Percentiles rank a stretch among this genome's conserved stretches.
phyloP scores from a whole-genome alignment of 2,888 invertebrate genomes.

The Biston stratarius region DNA sequence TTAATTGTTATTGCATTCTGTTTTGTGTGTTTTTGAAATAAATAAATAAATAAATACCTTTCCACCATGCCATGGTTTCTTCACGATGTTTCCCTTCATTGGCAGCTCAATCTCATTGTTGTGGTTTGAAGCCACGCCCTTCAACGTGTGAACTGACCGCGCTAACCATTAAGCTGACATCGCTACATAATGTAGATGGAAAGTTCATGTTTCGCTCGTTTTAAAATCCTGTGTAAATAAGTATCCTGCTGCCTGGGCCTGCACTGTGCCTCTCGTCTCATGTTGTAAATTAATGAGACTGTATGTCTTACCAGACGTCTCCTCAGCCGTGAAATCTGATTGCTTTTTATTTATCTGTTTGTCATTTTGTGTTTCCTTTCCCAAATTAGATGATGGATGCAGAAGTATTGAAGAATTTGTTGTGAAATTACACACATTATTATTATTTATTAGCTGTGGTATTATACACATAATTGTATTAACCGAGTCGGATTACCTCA shows the following conservation, averaged over 20 bases:
- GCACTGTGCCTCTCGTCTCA: slow-evolving; percentile 41
- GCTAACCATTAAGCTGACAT: no score
- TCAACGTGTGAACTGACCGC: no score
- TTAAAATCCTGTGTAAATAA: background rate
- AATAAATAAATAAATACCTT: no score
- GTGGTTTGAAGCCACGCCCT: no score
- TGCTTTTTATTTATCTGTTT: slow-evolving; percentile 46
- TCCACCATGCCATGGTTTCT: no score
- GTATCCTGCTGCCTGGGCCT: slow-evolving; percentile 2
- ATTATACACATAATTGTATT: background rate
- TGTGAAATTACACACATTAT: slow-evolving; percentile 18
- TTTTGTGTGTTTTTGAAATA: no score
- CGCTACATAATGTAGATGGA: no score
- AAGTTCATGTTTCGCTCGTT: no score
- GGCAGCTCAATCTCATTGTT: no score
- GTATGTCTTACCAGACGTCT: slow-evolving; percentile 50
- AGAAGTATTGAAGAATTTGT: slow-evolving; percentile 4
- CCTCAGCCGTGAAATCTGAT: slow-evolving; percentile 52
- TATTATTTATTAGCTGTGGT: no score
- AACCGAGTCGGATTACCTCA: background rate
- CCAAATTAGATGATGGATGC: slow-evolving; percentile 36
- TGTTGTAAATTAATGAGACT: slow-evolving; percentile 55
- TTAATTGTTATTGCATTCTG: no score
- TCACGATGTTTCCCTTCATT: no score
- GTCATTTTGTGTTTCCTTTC: slow-evolving; percentile 36